Base-by-base conservation (phyloP, 1,140 invertebrate species). In the Drosophila baimaii region DNA sequence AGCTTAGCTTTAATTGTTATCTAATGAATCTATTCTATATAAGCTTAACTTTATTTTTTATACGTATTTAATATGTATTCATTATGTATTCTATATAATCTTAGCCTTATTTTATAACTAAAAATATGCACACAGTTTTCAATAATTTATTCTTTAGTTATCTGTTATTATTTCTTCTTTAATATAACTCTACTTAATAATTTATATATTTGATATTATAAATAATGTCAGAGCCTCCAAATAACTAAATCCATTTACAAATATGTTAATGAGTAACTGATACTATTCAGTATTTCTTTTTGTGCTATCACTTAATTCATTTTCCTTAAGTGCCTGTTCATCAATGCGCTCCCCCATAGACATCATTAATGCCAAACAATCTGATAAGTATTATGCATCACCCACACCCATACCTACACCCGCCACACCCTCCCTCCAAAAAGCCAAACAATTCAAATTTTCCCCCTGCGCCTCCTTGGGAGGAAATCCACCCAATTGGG, bases 301-400 rank as follows among this genome's bases (percentile, higher is more conserved):
- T 56, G 1, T 52, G 29, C 12, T 15, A 25, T 58, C 35, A 73
- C 39, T 73, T 73, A 47, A 61, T 73, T 74, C 39, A 47, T 52
- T 74, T 62, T 37, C 57, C 39, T 31, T 61, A 43, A 72, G 66
- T 72, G 69, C 55, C 55, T 37, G 47, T 70, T 56, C 49, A 43
- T 55, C 68, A 47, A 69, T 41, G 17, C 35, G 12, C 29, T 21
- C 5, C 7, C 27, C 19, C 54, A 31, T 4, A 31, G 66, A 72
- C 75, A 88, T 89, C 84, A 88, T 88, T 88, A 89, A 77, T 83
- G 83, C 61, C 68, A 66, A 82, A 72, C 75, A 86, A 88, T 83
- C 82, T 69, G 79, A 86, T 86, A 79, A 73, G 65, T 79, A 82
- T 70, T 83, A 77, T 73, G 72, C 51, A 64, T 46, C 46, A 52